Percentiles rank a stretch among this genome's conserved stretches.
phyloP scores from a whole-genome alignment of 1,140 invertebrate species.

The Drosophila murphyi region DNA sequence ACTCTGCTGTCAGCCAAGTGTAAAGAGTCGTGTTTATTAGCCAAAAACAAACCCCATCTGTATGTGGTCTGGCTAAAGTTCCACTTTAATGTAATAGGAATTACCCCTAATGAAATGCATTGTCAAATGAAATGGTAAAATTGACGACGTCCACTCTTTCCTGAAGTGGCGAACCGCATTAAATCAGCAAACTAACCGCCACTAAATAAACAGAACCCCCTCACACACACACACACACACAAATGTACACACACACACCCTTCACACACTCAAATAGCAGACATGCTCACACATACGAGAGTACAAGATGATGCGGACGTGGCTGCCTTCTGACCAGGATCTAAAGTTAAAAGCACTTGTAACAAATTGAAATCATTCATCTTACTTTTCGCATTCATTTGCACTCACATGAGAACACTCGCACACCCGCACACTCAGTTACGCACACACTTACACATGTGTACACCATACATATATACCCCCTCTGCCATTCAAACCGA shows the following conservation, averaged over 20 bases:
- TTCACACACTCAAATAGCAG: slow-evolving; percentile 6
- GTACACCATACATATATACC: slow-evolving; percentile 10
- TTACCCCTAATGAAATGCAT: slow-evolving; percentile 78
- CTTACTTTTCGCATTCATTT: slow-evolving; percentile 79
- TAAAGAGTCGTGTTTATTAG: slow-evolving; percentile 76
- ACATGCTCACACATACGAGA: slow-evolving; percentile 14
- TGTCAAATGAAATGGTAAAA: slow-evolving; percentile 83
- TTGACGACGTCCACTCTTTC: slow-evolving; percentile 79
- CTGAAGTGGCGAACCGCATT: slow-evolving; percentile 75
- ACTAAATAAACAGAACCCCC: slow-evolving; percentile 66
- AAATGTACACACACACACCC: slow-evolving; percentile 21
- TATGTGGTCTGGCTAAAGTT: slow-evolving; percentile 36
- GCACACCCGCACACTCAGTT: slow-evolving; percentile 7
- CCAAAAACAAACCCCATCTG: slow-evolving; percentile 58
- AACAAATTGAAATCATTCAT: slow-evolving; percentile 82
- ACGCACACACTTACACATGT: slow-evolving; percentile 16
- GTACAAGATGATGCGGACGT: slow-evolving; percentile 19
- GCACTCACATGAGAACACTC: slow-evolving; percentile 41
- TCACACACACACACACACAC: slow-evolving; percentile 15
- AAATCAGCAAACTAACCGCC: slow-evolving; percentile 81
- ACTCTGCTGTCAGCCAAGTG: slow-evolving; percentile 68
- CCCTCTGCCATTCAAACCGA: background rate
- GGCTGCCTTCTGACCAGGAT: slow-evolving; percentile 44
- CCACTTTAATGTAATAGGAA: slow-evolving; percentile 76
- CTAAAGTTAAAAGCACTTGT: slow-evolving; percentile 80